Evolutionary conservation across 1,140 invertebrate species (phyloP), one percentile per base, ranked within the genome.

Genomic region (Drosophila suzukii): DNA sequence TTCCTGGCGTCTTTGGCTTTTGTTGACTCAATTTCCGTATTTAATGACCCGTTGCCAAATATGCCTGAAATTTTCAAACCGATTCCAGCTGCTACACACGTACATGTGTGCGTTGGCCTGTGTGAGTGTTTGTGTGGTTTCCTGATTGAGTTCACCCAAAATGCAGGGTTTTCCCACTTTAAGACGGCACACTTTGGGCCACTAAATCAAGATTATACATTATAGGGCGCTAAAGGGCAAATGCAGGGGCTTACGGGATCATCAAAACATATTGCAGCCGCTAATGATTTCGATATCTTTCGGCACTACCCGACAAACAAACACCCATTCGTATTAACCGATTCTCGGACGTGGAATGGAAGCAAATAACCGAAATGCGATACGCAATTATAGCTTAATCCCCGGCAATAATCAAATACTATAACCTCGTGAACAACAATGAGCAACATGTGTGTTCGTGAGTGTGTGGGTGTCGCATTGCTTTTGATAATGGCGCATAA

Each of bases 21-120:
- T 90, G 88, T 91, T 90, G 88, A 88, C 80, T 91, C 88, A 88
- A 91, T 91, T 91, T 91, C 81, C 89, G 81, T 78, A 91, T 91
- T 91, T 91, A 91, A 91, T 91, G 89, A 91, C 70, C 78, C 89
- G 81, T 90, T 91, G 71, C 83, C 78, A 85, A 86, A 86, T 81
- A 78, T 81, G 82, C 81, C 80, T 62, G 81, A 83, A 82, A 79
- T 79, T 83, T 83, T 83, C 46, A 62, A 82, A 78, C 78, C 79
- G 63, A 83, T 78, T 77, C 55, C 62, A 61, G 59, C 60, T 68
- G 62, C 63, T 63, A 55, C 13, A 54, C 39, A 44, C 30, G 11
- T 20, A 27, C 20, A 13, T 32, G 24, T 60, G 27, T 49, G 36
- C 15, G 50, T 20, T 59, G 5, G 15, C 43, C 27, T 34, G 32